Base-by-base conservation (phyloP, 2,888 invertebrate species). In the Lissocephala sabroskyi region DNA sequence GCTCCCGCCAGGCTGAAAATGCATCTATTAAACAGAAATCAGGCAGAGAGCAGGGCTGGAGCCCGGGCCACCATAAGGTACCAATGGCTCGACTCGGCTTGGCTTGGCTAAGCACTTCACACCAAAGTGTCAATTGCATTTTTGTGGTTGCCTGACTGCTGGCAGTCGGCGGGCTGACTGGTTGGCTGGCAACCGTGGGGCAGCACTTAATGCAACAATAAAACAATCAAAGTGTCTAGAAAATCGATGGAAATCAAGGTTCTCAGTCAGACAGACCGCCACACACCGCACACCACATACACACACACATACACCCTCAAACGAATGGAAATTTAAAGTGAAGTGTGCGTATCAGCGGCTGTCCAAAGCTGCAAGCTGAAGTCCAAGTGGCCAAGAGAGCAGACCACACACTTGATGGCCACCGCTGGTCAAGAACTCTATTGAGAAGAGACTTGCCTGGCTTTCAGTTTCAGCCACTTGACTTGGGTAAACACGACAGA, bases 211-310 rank as follows among this genome's bases (percentile, higher is more conserved):
- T 73, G 75, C 78, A 73, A 73, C 71, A 73, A 73, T 73, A 73
- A 73, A 73, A 73, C 71, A 73, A 73, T 73, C 71, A 73, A 68
- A 70, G 71, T 77, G 71, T 74, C 71, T 75, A 77, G 71, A 73
- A 77, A 73, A 73, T 73, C 71, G 71, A 73, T 71, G 77, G 74
- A 77, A 77, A 70, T 66, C 67, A 74, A 73, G 14, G 14, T n/a
- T 10, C 17, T 41, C 14, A n/a, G n/a, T n/a, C n/a, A n/a, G n/a
- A n/a, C n/a, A n/a, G n/a, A n/a, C n/a, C n/a, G n/a, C n/a, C n/a
- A n/a, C n/a, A n/a, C 32, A 51, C 33, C n/a, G 30, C 30, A 30
- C n/a, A 33, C 13, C 33, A 13, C 13, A 7, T 13, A 11, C 30
- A 11, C 14, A n/a, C 35, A 43, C 10, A 29, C 37, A 41, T 18